Conservation (phyloP, 2,113 vertebrate genomes). For the Neolamprologus caudopunctatus region DNA sequence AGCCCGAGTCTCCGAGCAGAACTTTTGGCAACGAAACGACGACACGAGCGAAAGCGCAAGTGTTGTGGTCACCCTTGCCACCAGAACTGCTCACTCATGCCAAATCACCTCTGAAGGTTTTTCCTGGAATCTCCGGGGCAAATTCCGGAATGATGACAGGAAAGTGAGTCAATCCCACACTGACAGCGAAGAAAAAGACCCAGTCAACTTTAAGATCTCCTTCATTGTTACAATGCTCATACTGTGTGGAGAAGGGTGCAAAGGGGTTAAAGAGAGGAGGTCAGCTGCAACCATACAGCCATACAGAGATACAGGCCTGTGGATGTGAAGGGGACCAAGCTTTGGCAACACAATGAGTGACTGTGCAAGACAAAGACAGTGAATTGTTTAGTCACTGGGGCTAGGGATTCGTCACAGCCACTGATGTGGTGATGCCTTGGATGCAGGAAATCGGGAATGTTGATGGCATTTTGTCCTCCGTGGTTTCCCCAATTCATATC, state of each 20-base stretch:
- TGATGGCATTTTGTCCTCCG: slow-evolving; percentile 10
- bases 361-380: slow-evolving; percentile 51
- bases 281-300: slow-evolving; percentile 29
- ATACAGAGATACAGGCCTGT: slow-evolving; percentile 44
- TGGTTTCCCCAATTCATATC: neutral
- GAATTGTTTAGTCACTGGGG: slow-evolving; percentile 15
- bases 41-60: slow-evolving; percentile 45
- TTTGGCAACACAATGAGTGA: slow-evolving; percentile 50
- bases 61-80: slow-evolving; percentile 55
- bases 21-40: neutral
- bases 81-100: neutral
- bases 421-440: slow-evolving; percentile 36
- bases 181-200: slow-evolving; percentile 4
- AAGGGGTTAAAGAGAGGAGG: slow-evolving; percentile 41
- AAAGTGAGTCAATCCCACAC: slow-evolving; percentile 30
- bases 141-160: slow-evolving; percentile 27
- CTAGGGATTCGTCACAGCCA: slow-evolving; percentile 11
- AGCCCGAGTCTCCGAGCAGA: neutral
- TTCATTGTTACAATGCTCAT: slow-evolving; percentile 35
- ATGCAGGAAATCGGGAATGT: slow-evolving; percentile 45
- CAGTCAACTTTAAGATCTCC: slow-evolving; percentile 15
- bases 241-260: slow-evolving; percentile 24
- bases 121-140: slow-evolving; percentile 28
- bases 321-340: slow-evolving; percentile 22
- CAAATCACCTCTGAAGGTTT: slow-evolving; percentile 15